Conservation (phyloP, 2,113 vertebrate species). For the Spermophilus dauricus region DNA sequence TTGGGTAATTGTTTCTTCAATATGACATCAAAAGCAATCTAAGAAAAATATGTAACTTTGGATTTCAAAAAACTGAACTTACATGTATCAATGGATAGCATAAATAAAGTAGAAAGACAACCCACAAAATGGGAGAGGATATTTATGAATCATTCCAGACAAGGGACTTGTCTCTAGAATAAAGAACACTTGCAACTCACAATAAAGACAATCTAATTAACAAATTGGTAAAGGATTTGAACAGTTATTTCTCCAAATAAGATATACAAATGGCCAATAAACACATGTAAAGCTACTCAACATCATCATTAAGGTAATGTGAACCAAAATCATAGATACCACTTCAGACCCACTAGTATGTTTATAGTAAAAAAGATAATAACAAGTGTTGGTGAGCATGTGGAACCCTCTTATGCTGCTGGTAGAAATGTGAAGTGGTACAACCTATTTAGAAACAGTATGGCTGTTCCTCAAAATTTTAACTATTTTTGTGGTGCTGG, state of each 20-base stretch:
- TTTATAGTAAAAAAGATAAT: too few species aligned
- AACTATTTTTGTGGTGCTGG: too few species aligned
- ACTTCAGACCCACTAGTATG: too few species aligned
- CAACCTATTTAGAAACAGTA: too few species aligned
- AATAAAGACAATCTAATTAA: constrained; percentile 25
- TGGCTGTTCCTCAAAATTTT: too few species aligned
- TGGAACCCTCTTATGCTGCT: background rate
- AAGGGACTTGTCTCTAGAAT: background rate
- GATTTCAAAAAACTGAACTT: constrained; percentile 25
- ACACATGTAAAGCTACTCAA: too few species aligned
- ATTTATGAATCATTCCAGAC: too few species aligned
- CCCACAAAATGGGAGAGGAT: too few species aligned
- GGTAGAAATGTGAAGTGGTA: background rate
- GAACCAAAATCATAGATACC: background rate
- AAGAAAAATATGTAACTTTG: background rate
- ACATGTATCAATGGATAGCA: background rate
- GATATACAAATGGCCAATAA: background rate
- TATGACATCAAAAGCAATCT: too few species aligned
- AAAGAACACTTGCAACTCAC: background rate
- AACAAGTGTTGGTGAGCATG: too few species aligned
- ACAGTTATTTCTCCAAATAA: constrained; percentile 49
- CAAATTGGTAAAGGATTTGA: constrained; percentile 5
- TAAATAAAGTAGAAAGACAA: background rate
- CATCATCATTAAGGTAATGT: background rate
- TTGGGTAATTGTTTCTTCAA: too few species aligned